A percentile compares a stretch with the other conserved stretches of the same genome.
phyloP scores from a whole-genome alignment of 2,888 invertebrate species.

The Melangyna quadrimaculata region DNA sequence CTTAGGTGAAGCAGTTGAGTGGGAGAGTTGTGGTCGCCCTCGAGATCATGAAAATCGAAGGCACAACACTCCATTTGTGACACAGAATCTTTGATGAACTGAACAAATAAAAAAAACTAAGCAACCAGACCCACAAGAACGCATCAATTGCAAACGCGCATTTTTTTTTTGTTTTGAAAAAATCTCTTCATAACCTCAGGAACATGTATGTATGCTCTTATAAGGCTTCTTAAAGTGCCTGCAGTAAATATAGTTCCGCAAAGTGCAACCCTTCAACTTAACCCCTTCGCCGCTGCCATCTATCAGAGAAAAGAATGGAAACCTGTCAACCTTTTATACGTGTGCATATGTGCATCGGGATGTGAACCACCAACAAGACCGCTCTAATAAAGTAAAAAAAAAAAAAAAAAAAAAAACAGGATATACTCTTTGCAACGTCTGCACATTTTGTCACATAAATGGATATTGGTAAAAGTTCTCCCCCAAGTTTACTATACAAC shows the following conservation, averaged over 20 bases:
- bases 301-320: slow-evolving; percentile 35
- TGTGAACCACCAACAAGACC: slow-evolving; percentile 34
- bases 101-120: background rate
- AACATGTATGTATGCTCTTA: background rate
- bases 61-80: slow-evolving; percentile 31
- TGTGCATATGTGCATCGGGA: slow-evolving; percentile 22
- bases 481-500: background rate
- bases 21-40: too few species aligned
- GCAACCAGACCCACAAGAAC: slow-evolving; percentile 20
- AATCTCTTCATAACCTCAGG: slow-evolving; percentile 53
- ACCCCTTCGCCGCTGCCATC: slow-evolving; percentile 29
- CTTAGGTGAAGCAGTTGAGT: too few species aligned
- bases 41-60: too few species aligned
- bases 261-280: slow-evolving; percentile 65
- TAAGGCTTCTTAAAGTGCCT: slow-evolving; percentile 42
- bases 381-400: slow-evolving; percentile 4
- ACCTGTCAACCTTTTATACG: slow-evolving; percentile 52
- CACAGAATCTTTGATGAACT: slow-evolving; percentile 19
- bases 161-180: background rate
- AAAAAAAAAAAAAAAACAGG: background rate
- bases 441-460: slow-evolving; percentile 68
- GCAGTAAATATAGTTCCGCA: slow-evolving; percentile 51
- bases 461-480: slow-evolving; percentile 61
- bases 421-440: slow-evolving; percentile 52
- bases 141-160: slow-evolving; percentile 32